Conservation (phyloP, 2,888 invertebrate species). For the Monoplex corrugatus region DNA sequence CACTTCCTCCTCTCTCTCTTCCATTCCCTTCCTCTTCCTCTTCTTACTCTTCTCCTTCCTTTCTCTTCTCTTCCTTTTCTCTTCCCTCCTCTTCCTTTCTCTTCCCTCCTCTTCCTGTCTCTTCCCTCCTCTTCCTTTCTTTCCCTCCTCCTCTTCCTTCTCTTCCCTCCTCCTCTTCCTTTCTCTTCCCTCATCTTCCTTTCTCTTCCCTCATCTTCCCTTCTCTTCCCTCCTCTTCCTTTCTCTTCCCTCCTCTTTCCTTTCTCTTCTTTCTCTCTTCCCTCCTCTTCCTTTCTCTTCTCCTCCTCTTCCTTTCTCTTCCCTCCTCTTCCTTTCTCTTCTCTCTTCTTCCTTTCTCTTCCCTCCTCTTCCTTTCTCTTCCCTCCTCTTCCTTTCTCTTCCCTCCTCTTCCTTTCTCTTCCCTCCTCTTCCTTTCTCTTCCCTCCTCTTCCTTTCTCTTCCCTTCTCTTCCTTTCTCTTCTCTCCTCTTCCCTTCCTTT, state of each 20-base stretch:
- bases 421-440: neutral
- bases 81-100: neutral
- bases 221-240: neutral
- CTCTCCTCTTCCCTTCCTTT: neutral
- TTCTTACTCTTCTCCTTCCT: neutral
- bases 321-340: neutral
- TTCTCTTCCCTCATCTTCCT: neutral
- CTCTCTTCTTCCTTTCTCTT: neutral
- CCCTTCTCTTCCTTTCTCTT: neutral
- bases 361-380: neutral
- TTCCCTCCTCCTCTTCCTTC: neutral
- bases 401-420: neutral
- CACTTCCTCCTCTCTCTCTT: neutral
- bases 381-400: neutral
- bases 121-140: neutral
- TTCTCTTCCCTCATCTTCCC: neutral
- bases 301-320: neutral
- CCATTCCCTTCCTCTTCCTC: neutral
- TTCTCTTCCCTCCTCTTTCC: neutral
- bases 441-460: neutral
- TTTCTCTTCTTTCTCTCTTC: neutral
- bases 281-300: neutral
- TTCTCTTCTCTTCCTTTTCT: neutral
- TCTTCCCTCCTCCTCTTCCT: neutral
- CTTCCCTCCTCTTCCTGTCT: conserved; percentile 5